phyloP scores from a whole-genome alignment of 53 echinoderm and acorn worm genomes.

The Crossaster papposus region DNA sequence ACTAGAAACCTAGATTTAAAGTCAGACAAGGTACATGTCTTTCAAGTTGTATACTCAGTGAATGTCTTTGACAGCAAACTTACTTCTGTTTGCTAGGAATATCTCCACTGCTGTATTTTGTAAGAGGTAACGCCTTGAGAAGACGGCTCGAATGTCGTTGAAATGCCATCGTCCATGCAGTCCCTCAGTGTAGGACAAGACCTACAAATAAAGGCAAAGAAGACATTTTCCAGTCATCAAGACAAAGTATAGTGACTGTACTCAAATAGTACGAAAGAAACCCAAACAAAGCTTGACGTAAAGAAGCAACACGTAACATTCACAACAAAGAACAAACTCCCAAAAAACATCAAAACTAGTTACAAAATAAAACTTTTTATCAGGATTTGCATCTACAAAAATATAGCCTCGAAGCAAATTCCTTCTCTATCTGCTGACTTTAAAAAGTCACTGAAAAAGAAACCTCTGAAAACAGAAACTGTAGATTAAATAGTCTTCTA shows the following conservation, averaged over 20 bases:
- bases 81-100: conserved; percentile 98
- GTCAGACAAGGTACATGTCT: not conserved
- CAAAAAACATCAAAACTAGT: not conserved
- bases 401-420: conserved; percentile 13
- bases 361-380: conserved; percentile 3
- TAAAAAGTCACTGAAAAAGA: conserved; percentile 8
- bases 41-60: not conserved
- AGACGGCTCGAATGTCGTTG: conserved; percentile 97
- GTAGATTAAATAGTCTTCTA: conserved; percentile 42
- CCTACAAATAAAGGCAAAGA: conserved; percentile 61
- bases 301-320: not conserved
- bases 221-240: not conserved
- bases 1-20: not conserved
- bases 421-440: not conserved
- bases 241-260: not conserved
- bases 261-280: not conserved
- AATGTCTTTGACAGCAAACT: conserved; percentile 37
- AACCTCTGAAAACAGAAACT: conserved; percentile 46
- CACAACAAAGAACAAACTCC: not conserved
- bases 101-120: conserved; percentile 94
- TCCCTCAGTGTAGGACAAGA: conserved; percentile 94
- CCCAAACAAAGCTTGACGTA: not conserved
- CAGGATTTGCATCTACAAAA: not conserved
- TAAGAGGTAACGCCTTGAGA: conserved; percentile 88
- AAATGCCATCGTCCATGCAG: conserved; percentile 99